These are phyloP conservation scores for Axea sp. DNA, from an alignment of 2,888 invertebrate genomes.

Conservation along the genomic window DNA sequence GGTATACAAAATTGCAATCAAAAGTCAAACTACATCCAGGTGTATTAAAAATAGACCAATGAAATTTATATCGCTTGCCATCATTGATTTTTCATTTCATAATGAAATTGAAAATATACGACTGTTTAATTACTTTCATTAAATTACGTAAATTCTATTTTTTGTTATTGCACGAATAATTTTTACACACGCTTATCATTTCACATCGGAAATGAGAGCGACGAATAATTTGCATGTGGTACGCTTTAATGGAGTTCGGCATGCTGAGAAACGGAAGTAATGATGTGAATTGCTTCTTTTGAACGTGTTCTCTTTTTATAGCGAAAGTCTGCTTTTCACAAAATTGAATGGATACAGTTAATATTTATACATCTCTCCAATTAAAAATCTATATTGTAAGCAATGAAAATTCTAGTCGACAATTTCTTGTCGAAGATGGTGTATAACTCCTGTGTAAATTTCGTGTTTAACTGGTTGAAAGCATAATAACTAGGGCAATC, in stretches of 20 bases:
- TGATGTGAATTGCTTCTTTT: no score
- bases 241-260: neutral
- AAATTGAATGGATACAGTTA: no score
- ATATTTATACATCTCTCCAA: no score
- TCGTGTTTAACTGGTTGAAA: no score
- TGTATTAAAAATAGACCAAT: constrained; percentile 7
- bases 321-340: no score
- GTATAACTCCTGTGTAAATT: no score
- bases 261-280: neutral
- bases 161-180: neutral
- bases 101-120: neutral
- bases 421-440: no score
- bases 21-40: neutral
- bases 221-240: neutral
- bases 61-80: neutral
- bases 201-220: neutral
- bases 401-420: no score
- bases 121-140: neutral
- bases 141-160: neutral
- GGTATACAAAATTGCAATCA: neutral
- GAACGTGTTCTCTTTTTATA: no score
- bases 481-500: no score
- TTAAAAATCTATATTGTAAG: no score
- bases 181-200: neutral
- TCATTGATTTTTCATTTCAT: neutral